These are phyloP conservation scores for Deilephila porcellus DNA, from an alignment of 2,888 invertebrate species.

Conservation along the genomic window DNA sequence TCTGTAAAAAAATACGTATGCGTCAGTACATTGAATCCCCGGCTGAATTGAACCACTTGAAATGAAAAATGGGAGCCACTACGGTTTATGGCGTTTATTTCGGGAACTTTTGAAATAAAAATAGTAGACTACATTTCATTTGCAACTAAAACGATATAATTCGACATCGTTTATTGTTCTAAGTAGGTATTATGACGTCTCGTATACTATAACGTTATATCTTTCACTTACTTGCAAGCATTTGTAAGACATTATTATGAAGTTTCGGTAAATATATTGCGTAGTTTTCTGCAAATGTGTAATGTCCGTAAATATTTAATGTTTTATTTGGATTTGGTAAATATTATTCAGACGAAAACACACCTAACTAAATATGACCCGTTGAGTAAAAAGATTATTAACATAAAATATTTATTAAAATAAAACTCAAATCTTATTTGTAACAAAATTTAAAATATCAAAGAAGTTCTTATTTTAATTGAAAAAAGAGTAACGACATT, in stretches of 20 bases:
- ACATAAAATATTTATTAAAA: too few species aligned
- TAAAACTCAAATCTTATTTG: too few species aligned
- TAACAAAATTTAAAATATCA: too few species aligned
- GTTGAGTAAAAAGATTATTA: too few species aligned
- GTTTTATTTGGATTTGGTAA: background rate
- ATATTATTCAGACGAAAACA: background rate
- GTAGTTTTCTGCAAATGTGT: background rate
- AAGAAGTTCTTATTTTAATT: too few species aligned
- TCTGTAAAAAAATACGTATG: constrained; percentile 54
- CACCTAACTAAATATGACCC: background rate
- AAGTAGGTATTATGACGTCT: background rate
- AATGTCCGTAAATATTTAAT: background rate
- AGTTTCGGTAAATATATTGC: background rate
- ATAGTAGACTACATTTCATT: background rate
- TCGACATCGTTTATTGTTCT: background rate
- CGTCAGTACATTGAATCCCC: constrained; percentile 6
- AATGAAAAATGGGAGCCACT: constrained; percentile 2
- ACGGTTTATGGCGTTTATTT: background rate
- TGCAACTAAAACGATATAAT: background rate
- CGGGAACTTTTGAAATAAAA: background rate
- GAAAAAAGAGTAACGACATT: too few species aligned
- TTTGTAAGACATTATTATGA: background rate
- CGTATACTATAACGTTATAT: background rate
- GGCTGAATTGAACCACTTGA: background rate
- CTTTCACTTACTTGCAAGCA: background rate